Evolutionary conservation across 2,888 invertebrate species (phyloP), one percentile per base, ranked within the genome.

Genomic region (Autographa pulchrina): DNA sequence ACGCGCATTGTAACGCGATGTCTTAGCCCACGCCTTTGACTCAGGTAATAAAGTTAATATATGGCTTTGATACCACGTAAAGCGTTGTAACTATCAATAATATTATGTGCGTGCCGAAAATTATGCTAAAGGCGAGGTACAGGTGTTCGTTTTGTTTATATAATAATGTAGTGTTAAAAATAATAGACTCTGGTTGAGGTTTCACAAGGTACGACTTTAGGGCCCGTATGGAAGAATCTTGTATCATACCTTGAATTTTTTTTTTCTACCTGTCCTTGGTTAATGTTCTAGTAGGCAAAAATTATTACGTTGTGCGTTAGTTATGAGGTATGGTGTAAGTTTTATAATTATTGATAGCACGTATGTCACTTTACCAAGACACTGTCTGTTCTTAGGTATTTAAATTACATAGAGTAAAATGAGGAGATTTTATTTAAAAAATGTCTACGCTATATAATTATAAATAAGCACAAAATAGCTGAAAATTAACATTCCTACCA

Each of bases 1-100:
- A 83, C 64, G 67, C 72, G 62, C 72, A 68, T 74, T 81, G 74
- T 80, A 74, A 59, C 74, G 59, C 70, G 70, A 78, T 77, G 80
- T 81, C 75, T 78, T 76, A 75, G 41, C 80, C 80, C 76, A 85
- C 82, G 78, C 77, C 58, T 70, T 58, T 41, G 43, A n/a, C 58
- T 65, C 66, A 71, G 65, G 78, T 67, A 83, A 85, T 84, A 84
- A 84, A 82, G 56, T 70, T 78, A 83, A 85, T 77, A 72, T 82
- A 85, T 85, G 68, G 74, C 73, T 68, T 75, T 78, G 68, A 76
- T 72, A 80, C 66, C 61, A 70, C 73, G 74, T 75, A 80, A 79
- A 79, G 66, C 70, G 72, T 83, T 70, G 79, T 81, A 83, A 83
- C 78, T 77, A 81, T 77, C 73, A 77, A 74, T 78, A 75, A 78